Evolutionary conservation across 2,797 vertebrate species (phyloP), one percentile per base, ranked within the genome.

Genomic region (Columba guinea): DNA sequence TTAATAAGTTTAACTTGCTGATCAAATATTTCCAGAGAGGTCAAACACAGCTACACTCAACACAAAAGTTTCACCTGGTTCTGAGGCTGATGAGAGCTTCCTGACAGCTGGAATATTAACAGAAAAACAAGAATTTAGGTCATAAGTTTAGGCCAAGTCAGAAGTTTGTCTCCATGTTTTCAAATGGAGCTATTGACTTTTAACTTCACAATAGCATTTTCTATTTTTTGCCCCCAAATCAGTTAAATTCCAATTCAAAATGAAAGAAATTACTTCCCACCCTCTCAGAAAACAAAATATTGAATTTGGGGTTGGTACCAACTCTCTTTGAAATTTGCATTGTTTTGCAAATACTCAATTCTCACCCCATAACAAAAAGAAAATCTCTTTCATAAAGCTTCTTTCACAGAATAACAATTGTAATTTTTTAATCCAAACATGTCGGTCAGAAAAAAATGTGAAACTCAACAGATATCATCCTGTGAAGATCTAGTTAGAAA

Each of bases 1-100:
- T 92, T 93, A 90, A 87, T 89, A 90, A 90, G 68, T 95, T 89
- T 87, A 84, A 93, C 78, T 89, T 78, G 51, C 81, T 85, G 87
- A 93, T 84, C 78, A 94, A 94, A 93, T 95, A 96, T 77, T 94
- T 95, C 81, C 63, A 83, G 75, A 59, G 67, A 79, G 18, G 92
- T 93, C 90, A 94, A 85, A 80, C 30, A n/a, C 59, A 89, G 67
- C 86, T 67, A 23, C 19, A 67, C 23, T 64, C 46, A 64, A 79
- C 71, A 84, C 55, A n/a, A 86, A 84, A 83, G 59, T 89, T 83
- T 84, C 68, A 89, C 44, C 46, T 49, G 32, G 34, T 24, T 74
- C 34, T 2, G 7, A 83, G 11, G 68, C n/a, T 78, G 87, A 87
- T 67, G 44, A 46, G 59, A 67, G 39, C 48, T 89, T 92, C 71